Evolutionary conservation across 2,113 vertebrate species (phyloP).

Genomic region (Poecilia latipinna): DNA sequence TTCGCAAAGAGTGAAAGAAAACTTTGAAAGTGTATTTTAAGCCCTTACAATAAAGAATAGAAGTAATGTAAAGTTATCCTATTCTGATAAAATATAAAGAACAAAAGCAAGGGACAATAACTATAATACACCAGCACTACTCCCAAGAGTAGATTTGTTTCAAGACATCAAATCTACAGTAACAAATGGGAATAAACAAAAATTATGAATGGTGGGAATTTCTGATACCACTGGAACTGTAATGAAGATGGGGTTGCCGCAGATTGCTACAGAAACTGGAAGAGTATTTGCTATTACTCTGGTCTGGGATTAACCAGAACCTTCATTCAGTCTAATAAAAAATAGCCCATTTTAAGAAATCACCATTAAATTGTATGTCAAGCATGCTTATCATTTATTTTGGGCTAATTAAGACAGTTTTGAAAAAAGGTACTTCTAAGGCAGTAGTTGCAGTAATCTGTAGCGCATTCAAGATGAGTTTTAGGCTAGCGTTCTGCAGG

Average conservation of each 20-base stretch:
- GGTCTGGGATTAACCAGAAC: constrained; percentile 18
- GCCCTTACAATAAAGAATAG: background rate
- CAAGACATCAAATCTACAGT: constrained; percentile 11
- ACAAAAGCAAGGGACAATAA: background rate
- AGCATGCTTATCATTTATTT: constrained; percentile 38
- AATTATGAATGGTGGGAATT: constrained; percentile 37
- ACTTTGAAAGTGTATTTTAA: constrained; percentile 11
- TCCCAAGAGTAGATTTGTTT: constrained; percentile 20
- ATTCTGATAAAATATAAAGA: constrained; percentile 6
- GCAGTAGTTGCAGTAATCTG: constrained; percentile 74
- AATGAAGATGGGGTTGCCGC: constrained; percentile 59
- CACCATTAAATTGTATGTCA: constrained; percentile 11
- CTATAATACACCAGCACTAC: constrained; percentile 6
- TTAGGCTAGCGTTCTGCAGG: constrained; percentile 71
- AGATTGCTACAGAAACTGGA: constrained; percentile 69
- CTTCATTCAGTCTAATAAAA: constrained; percentile 25
- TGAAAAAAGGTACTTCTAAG: constrained; percentile 24
- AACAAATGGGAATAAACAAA: constrained; percentile 34
- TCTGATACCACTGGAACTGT: constrained; percentile 13
- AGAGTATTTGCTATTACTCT: constrained; percentile 18
- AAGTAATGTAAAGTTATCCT: background rate
- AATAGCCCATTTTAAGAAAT: constrained; percentile 1
- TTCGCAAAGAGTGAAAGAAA: background rate
- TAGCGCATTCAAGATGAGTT: constrained; percentile 70
- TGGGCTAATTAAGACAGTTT: constrained; percentile 29